Percentiles rank a stretch among this genome's conserved stretches.
Conservation (phyloP, 1,140 invertebrate species). For the Notospermus geniculatus region DNA sequence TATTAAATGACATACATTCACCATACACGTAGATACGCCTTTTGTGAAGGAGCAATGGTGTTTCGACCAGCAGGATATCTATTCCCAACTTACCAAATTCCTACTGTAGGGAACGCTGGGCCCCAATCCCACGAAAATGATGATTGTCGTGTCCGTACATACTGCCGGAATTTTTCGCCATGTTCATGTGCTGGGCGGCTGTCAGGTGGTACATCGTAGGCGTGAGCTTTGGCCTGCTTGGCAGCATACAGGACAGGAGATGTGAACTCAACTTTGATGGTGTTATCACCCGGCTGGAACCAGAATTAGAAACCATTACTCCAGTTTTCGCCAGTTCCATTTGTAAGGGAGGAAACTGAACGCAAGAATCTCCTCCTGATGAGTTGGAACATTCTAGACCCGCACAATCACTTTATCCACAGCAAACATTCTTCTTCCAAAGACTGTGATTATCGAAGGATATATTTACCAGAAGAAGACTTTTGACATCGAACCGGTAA, state of each 20-base stretch:
- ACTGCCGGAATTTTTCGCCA: slow-evolving; percentile 93
- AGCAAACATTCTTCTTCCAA: too few species aligned
- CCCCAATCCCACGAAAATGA: slow-evolving; percentile 99
- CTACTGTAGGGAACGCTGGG: slow-evolving; percentile 87
- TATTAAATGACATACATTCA: neutral
- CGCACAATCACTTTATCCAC: too few species aligned
- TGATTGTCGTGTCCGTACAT: slow-evolving; percentile 94
- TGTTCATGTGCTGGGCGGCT: slow-evolving; percentile 77
- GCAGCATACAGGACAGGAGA: slow-evolving; percentile 74
- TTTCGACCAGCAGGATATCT: neutral
- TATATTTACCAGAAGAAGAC: too few species aligned
- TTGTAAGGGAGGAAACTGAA: neutral
- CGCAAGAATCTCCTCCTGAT: neutral
- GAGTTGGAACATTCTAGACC: too few species aligned
- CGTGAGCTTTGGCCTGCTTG: slow-evolving; percentile 58
- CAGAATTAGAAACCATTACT: neutral
- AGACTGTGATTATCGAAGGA: too few species aligned
- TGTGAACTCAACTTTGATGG: slow-evolving; percentile 67
- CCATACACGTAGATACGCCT: neutral
- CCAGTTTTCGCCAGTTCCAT: neutral
- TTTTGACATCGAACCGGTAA: too few species aligned
- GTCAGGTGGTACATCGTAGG: slow-evolving; percentile 72
- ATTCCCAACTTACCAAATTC: slow-evolving; percentile 72
- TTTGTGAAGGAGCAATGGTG: neutral
- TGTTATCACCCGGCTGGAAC: slow-evolving; percentile 60